Conservation (phyloP, 2,113 vertebrate genomes). For the Onychorhynchus coronatus region DNA sequence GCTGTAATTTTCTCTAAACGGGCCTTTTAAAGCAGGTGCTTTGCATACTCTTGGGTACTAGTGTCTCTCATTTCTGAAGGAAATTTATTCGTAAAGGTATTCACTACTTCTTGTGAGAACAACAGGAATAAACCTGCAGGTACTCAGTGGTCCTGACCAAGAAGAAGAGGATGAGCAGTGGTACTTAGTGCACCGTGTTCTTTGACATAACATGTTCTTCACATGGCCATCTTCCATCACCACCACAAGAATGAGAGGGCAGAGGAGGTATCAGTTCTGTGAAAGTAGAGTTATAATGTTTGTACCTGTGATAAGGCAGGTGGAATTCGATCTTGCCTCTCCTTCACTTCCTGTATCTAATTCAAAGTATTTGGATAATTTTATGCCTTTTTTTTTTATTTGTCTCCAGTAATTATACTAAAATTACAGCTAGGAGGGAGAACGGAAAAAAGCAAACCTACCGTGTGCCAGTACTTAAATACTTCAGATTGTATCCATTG, state of each 20-base stretch:
- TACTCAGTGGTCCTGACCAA: not conserved
- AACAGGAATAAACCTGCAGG: not conserved
- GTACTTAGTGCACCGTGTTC: not conserved
- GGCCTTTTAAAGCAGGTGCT: not conserved
- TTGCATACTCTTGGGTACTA: not conserved
- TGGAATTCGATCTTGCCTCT: not conserved
- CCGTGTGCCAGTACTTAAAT: not conserved
- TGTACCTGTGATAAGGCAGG: not conserved
- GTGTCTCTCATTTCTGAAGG: not conserved
- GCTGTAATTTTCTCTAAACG: conserved; percentile 10
- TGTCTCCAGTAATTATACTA: not conserved
- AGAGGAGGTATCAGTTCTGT: not conserved
- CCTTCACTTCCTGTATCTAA: not conserved
- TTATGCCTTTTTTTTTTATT: not conserved
- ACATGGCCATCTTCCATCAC: not conserved
- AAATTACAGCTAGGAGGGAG: not conserved
- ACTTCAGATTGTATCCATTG: not conserved
- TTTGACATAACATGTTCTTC: not conserved
- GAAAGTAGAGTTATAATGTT: not conserved
- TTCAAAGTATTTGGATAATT: not conserved
- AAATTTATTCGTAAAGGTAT: not conserved
- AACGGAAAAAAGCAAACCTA: not conserved
- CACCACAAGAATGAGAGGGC: not conserved
- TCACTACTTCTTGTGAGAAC: not conserved
- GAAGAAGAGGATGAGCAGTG: not conserved